Evolutionary conservation across 2,888 invertebrate genomes (phyloP), one percentile per base, ranked within the genome.

Genomic region (Drosophila lacicola): DNA sequence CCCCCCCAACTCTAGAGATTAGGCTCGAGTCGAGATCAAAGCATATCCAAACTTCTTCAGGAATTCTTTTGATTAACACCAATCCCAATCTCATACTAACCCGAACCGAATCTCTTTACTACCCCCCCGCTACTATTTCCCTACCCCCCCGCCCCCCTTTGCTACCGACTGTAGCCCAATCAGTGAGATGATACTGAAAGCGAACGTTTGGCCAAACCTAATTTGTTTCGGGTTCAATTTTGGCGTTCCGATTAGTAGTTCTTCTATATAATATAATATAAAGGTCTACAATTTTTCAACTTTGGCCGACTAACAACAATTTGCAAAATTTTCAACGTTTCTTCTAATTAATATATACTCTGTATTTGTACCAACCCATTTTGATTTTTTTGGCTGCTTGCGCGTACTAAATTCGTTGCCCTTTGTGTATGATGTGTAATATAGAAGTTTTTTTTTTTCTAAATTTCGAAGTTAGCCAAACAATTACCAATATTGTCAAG

Each of bases 21-120:
- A 44, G 17, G 17, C 17, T 14, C 2, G 6, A 37, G 36, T 41
- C 19, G 19, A 54, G 60, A 67, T 60, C 66, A 60, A 68, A 87
- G 78, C 84, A 83, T 82, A 82, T 82, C 78, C 84, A 63, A 70
- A 80, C 83, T 80, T 80, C 78, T 84, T 83, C 83, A 80, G 67
- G 67, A 80, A 77, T 68, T 39, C 25, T 57, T 46, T 37, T 25
- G 41, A 17, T 10, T 25, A 11, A 50, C 37, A 53, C 49, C 29
- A 50, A 47, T 58, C 47, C 44, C 33, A 17, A 13, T 29, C 10
- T 8, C 9, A 14, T 33, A 29, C 2, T 11, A 46, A 37, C 21
- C 14, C 19, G 34, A 34, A 29, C 49, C 42, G n/a, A 41, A 36
- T 29, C 44, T 33, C 25, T 13, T 21, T 1, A 2, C 25, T 5